Evolutionary conservation across 2,888 invertebrate species (phyloP), one percentile per base, ranked within the genome.

Genomic region (Sinopyrophorus schimmeli): DNA sequence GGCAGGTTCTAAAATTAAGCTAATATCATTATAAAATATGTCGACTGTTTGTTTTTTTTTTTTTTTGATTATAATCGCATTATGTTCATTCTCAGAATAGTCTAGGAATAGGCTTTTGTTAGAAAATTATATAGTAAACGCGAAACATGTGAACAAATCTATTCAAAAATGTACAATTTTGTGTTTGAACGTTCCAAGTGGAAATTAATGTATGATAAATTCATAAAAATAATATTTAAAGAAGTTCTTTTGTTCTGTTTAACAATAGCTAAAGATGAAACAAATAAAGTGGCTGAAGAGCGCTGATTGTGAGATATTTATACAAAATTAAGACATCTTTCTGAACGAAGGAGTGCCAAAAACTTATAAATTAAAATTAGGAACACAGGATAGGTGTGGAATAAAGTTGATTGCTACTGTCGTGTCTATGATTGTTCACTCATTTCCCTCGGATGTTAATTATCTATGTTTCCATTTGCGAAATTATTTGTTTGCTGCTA

Each of bases 371-470:
- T n/a, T 44, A 37, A 35, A 43, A 44, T 44, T 35, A 35, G 43
- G 34, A 28, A 26, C 20, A 14, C 20, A 15, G 20, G 18, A 16
- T 18, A 21, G 48, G 48, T 23, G 48, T 42, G 48, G 41, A 48
- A 42, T 41, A 37, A 48, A 24, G 48, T 48, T 48, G 35, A 48
- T 48, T 37, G 47, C 41, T 35, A 41, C 27, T 37, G 41, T 41
- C 41, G 28, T 48, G 41, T 18, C 48, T 31, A 37, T 46, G 41
- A 48, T 48, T 42, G 42, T 41, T 41, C 41, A 42, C 41, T 35
- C 41, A 48, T 42, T 48, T 48, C 41, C 28, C 23, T 24, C 48
- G 48, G 41, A 42, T 37, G 41, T 48, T 42, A 41, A 48, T 48
- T 48, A 48, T 35, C 48, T 26, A 48, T 18, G 48, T 35, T 41